Evolutionary conservation across 2,113 vertebrate genomes (phyloP), one percentile per base, ranked within the genome.

Genomic region (Cettia cetti): DNA sequence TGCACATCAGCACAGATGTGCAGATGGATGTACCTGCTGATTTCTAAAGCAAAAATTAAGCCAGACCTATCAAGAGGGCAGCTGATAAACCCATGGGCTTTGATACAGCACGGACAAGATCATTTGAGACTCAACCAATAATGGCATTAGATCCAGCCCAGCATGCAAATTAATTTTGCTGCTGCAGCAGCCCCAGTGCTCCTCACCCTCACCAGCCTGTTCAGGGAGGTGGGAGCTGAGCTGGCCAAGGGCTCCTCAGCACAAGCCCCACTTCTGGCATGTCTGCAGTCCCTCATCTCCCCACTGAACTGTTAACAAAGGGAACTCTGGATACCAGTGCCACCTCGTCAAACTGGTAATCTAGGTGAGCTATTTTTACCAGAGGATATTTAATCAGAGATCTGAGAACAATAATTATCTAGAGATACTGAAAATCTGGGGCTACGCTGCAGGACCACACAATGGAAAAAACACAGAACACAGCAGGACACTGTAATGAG

Each of bases 181-280:
- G 50, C 40, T 65, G 15, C 61, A 70, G 61, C 2, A 2, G 39
- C 6, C 56, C 0, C 0, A 60, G 69, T 9, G 37, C 50, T 59
- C 52, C 40, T 54, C 63, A 16, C 3, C 52, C 40, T 54, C 63
- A 16, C 3, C 10, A 53, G 42, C 7, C 22, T 0, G 4, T 3
- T 30, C 13, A 44, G 45, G 2, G 31, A 65, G 33, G 50, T 5
- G 17, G 40, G 30, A 4, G 7, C 40, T 33, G 68, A 17, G 60
- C 66, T 63, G 75, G 60, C 40, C 11, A 1, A 59, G 66, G 39
- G 31, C 39, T 26, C 1, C 80, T 54, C 68, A 26, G 45, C 28
- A 39, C 42, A 13, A 39, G 40, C 10, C 45, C 15, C 13, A 0
- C 35, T 52, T 31, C 16, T 60, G 39, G 19, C 13, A 1, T 0